Conservation (phyloP, 2,888 invertebrate species). For the Odontocolon sp. region DNA sequence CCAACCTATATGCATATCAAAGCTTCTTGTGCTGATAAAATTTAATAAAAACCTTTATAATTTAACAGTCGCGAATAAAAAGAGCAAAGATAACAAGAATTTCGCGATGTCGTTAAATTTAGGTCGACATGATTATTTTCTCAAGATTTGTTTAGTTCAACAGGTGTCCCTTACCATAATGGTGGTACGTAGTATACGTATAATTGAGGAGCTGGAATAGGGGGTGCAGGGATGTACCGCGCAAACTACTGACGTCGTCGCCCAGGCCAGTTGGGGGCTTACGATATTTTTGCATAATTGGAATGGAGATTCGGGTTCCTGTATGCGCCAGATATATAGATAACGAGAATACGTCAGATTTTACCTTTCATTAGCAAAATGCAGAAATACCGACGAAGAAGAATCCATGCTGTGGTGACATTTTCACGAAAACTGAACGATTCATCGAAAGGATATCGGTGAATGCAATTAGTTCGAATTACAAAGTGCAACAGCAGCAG, state of each 20-base stretch:
- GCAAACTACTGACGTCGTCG: not conserved
- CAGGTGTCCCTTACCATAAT: conserved; percentile 21
- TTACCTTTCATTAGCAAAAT: not conserved
- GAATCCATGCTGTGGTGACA: too few relatives aligned
- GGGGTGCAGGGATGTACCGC: not conserved
- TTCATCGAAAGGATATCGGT: too few relatives aligned
- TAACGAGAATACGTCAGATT: not conserved
- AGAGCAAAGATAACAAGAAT: not conserved
- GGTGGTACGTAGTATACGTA: not conserved
- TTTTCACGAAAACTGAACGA: too few relatives aligned
- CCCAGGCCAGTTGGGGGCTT: conserved; percentile 1
- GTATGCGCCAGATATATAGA: not conserved
- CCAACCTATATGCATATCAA: too few relatives aligned
- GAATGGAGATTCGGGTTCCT: not conserved
- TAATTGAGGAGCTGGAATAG: not conserved
- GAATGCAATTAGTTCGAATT: too few relatives aligned
- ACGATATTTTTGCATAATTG: conserved; percentile 8
- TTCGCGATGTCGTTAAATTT: not conserved
- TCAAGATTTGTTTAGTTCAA: conserved; percentile 23
- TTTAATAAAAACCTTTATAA: not conserved
- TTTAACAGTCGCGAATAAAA: not conserved
- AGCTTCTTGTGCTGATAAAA: too few relatives aligned
- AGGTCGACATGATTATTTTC: not conserved
- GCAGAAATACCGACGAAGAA: not conserved
- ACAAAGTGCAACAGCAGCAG: too few relatives aligned